Evolutionary conservation across 2,797 vertebrate genomes (phyloP).

Genomic region (Pseudochaenichthys georgianus): DNA sequence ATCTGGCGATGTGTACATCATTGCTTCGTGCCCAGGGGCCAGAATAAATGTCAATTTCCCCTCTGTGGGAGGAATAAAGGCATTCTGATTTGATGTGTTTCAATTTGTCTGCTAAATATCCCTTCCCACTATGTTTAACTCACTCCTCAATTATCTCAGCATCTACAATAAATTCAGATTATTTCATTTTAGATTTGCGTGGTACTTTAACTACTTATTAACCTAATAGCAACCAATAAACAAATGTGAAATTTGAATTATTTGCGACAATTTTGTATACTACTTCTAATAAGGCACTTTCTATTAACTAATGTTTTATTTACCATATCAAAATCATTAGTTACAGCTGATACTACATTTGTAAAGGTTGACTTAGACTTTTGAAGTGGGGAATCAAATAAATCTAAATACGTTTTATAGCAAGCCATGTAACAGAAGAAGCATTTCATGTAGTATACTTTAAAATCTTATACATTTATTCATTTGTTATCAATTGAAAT

Average conservation of each 20-base stretch:
- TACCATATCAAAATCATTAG: not conserved
- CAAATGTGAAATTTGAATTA: not conserved
- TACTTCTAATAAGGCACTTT: not conserved
- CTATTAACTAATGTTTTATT: not conserved
- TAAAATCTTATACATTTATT: too few relatives aligned
- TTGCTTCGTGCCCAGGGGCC: too few relatives aligned
- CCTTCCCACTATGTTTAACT: too few relatives aligned
- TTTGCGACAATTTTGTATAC: not conserved
- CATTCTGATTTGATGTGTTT: conserved; percentile 1
- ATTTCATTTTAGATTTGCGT: not conserved
- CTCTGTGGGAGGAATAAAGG: too few relatives aligned
- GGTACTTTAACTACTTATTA: not conserved
- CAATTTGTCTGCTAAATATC: not conserved
- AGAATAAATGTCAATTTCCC: too few relatives aligned
- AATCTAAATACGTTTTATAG: not conserved
- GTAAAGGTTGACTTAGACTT: too few relatives aligned
- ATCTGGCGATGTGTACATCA: too few relatives aligned
- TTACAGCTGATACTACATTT: not conserved
- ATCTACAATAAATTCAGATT: conserved; percentile 4
- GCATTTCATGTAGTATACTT: too few relatives aligned
- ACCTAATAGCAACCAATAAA: not conserved
- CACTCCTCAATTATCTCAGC: conserved; percentile 5
- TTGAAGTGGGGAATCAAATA: not conserved
- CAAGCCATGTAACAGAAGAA: not conserved
- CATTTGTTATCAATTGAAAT: too few relatives aligned